Evolutionary conservation across 2,888 invertebrate genomes (phyloP).

Genomic region (Marronus borbonicus): DNA sequence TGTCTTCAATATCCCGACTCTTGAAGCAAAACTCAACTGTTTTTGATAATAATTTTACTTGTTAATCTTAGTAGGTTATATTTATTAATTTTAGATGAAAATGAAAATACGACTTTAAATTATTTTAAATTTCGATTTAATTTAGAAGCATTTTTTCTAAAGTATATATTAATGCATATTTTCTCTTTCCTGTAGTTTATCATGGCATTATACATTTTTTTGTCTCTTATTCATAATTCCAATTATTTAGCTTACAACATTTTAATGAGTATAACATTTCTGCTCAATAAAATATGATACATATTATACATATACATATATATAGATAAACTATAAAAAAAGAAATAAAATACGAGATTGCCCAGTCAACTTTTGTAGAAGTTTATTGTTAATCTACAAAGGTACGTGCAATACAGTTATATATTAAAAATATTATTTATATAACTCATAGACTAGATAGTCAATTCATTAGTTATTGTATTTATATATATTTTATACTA

Average conservation of each 20-base stretch:
- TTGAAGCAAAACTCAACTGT: background rate
- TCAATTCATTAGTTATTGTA: slow-evolving; percentile 54
- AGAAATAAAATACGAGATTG: slow-evolving; percentile 58
- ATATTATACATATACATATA: slow-evolving; percentile 60
- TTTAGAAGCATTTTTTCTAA: background rate
- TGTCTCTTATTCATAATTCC: slow-evolving; percentile 32
- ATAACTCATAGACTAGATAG: slow-evolving; percentile 53
- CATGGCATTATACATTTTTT: background rate
- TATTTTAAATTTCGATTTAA: background rate
- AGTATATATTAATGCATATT: background rate
- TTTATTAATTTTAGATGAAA: background rate
- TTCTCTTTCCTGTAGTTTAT: background rate
- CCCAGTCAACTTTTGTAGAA: slow-evolving; percentile 66
- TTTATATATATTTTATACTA: slow-evolving; percentile 8
- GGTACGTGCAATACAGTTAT: slow-evolving; percentile 66
- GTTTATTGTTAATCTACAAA: slow-evolving; percentile 68
- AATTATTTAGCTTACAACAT: slow-evolving; percentile 26
- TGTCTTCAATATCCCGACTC: background rate
- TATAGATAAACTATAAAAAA: slow-evolving; percentile 36
- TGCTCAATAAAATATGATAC: slow-evolving; percentile 65
- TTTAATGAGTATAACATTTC: slow-evolving; percentile 55
- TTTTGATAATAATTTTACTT: slow-evolving; percentile 6
- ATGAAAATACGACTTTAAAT: background rate
- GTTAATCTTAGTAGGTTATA: slow-evolving; percentile 9
- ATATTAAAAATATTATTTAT: slow-evolving; percentile 38